Evolutionary conservation across 2,113 vertebrate species (phyloP).

Genomic region (Poecilia latipinna): DNA sequence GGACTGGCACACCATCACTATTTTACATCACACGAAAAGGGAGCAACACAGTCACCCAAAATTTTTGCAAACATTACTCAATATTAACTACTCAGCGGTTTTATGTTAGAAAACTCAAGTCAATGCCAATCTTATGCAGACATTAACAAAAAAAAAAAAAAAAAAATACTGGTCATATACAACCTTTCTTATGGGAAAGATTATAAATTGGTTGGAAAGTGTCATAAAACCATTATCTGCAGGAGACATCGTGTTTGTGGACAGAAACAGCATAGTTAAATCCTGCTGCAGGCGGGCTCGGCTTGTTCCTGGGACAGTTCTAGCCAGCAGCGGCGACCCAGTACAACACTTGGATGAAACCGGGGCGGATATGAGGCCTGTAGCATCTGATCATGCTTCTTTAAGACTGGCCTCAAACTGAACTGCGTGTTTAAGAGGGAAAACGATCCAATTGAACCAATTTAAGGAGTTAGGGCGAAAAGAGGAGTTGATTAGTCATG

Average conservation of each 20-base stretch:
- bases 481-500: slow-evolving; percentile 36
- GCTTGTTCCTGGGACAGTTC: slow-evolving; percentile 50
- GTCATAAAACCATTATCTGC: slow-evolving; percentile 4
- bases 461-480: slow-evolving; percentile 5
- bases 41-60: too few relatives aligned
- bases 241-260: slow-evolving; percentile 26
- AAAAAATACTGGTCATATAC: background rate
- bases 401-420: background rate
- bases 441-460: slow-evolving; percentile 14
- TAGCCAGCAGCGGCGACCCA: slow-evolving; percentile 41
- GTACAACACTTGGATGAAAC: slow-evolving; percentile 48
- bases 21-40: too few relatives aligned
- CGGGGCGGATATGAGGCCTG: slow-evolving; percentile 33
- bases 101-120: background rate
- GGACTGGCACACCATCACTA: too few relatives aligned
- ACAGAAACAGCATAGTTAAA: slow-evolving; percentile 30
- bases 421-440: slow-evolving; percentile 9
- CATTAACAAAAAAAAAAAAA: background rate
- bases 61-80: background rate
- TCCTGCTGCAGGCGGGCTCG: slow-evolving; percentile 36
- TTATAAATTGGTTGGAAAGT: background rate
- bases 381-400: slow-evolving; percentile 16
- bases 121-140: background rate
- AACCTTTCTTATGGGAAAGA: background rate
- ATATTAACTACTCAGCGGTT: background rate